phyloP scores from a whole-genome alignment of 2,113 vertebrate genomes.

The Picathartes gymnocephalus region DNA sequence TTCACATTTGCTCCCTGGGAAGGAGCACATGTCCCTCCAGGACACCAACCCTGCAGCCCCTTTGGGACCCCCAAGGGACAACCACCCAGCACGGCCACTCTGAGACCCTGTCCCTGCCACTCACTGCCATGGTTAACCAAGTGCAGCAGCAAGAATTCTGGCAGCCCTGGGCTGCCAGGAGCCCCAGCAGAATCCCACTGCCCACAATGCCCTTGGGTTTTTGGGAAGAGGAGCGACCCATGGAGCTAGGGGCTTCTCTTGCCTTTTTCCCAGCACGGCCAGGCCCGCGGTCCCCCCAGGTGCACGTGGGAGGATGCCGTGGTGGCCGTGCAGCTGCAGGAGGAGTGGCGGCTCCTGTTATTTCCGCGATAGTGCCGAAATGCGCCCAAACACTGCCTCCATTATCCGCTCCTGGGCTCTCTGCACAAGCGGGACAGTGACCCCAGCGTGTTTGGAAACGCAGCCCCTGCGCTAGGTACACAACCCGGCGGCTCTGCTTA shows the following conservation, averaged over 20 bases:
- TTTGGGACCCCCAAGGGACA: background rate
- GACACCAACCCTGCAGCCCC: background rate
- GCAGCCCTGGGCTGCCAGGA: background rate
- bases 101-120: background rate
- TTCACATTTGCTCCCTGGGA: background rate
- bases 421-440: background rate
- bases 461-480: conserved; percentile 28
- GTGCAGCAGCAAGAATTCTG: background rate
- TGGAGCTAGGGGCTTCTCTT: accelerated
- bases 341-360: background rate
- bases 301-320: accelerated
- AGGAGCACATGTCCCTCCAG: background rate
- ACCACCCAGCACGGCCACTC: background rate
- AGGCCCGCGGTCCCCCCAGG: background rate
- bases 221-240: accelerated
- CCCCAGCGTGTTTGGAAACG: background rate
- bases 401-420: background rate
- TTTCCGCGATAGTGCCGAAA: background rate
- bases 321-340: background rate
- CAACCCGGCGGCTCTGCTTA: background rate
- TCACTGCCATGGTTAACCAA: accelerated
- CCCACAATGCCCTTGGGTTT: background rate
- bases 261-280: accelerated
- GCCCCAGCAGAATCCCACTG: accelerated
- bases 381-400: conserved; percentile 13